Conservation (phyloP, 2,113 vertebrate species). For the Oncorhynchus keta region DNA sequence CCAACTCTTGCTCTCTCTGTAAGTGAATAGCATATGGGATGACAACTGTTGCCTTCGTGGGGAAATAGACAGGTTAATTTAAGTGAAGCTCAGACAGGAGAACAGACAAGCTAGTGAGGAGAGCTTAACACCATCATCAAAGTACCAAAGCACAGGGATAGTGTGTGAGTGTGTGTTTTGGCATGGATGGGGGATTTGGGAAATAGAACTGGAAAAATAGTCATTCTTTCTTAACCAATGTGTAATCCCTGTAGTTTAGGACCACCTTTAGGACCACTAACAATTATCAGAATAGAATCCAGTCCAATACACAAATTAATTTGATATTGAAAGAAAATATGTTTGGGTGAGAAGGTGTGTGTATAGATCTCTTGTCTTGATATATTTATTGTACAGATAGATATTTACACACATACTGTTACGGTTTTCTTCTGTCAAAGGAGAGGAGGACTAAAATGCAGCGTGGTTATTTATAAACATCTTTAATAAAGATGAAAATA, state of each 20-base stretch:
- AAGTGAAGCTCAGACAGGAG: not conserved
- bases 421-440: too few relatives aligned
- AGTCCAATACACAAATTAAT: too few relatives aligned
- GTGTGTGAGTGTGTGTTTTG: constrained; percentile 4
- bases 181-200: not conserved
- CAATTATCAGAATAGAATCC: too few relatives aligned
- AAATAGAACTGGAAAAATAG: not conserved
- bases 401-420: too few relatives aligned
- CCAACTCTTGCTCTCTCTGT: not conserved
- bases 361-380: constrained; percentile 18
- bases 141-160: not conserved
- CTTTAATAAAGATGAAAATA: too few relatives aligned
- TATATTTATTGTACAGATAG: constrained; percentile 22
- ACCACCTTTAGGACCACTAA: too few relatives aligned
- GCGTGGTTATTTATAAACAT: too few relatives aligned
- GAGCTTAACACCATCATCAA: not conserved
- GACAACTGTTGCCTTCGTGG: constrained; percentile 1
- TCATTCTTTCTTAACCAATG: too few relatives aligned
- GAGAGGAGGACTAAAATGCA: too few relatives aligned
- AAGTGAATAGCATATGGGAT: not conserved
- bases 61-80: not conserved
- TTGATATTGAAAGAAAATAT: not conserved
- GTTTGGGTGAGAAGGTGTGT: not conserved
- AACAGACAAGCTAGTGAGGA: not conserved
- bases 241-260: too few relatives aligned